Evolutionary conservation across 1,140 invertebrate genomes (phyloP), one percentile per base, ranked within the genome.

Genomic region (Cydia pomonella): DNA sequence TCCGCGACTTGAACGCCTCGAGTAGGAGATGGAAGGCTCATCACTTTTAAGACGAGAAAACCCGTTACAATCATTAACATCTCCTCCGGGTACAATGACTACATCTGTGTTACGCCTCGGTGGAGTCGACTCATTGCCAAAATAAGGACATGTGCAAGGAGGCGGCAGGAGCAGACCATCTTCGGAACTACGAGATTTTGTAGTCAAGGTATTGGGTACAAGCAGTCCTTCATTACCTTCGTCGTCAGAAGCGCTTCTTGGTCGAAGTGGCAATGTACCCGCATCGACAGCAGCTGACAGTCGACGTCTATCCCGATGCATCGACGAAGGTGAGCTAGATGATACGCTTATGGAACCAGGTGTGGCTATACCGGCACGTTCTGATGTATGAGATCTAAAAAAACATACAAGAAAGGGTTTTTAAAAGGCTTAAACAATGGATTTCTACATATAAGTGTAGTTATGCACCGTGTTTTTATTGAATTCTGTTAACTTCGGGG

Each of bases 141-240:
- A 97, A 80, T 97, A 97, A 0, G 96, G 96, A 82, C 96, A 96
- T 0, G 96, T 96, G 85, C 96, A 97, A 0, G 96, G 95, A 2
- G 96, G 95, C 1, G 96, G 95, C 33, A 96, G 81, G 10, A 94
- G 88, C 27, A 95, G 81, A 66, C 94, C 93, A 63, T 94, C 93
- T 78, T 92, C 88, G 2, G 88, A 92, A 75, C 90, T 92, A 64
- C 89, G 79, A 7, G 88, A 92, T 63, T 92, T 92, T n/a, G 88
- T 80, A 29, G 89, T 85, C 64, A 93, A 79, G 29, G 83, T 82
- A 0, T 86, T 80, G 47, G 91, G 91, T 44, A 87, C 87, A 79
- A 92, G 75, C 12, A 92, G 79, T 59, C 89, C 90, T 75, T 92
- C 90, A 50, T 91, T 91, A 29, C 84, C 80, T 81, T 93, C 91